A percentile compares a stretch with the other conserved stretches of the same genome.
Evolutionary conservation across 2,797 vertebrate genomes (phyloP).

Genomic region (Rhadinocentrus ornatus): DNA sequence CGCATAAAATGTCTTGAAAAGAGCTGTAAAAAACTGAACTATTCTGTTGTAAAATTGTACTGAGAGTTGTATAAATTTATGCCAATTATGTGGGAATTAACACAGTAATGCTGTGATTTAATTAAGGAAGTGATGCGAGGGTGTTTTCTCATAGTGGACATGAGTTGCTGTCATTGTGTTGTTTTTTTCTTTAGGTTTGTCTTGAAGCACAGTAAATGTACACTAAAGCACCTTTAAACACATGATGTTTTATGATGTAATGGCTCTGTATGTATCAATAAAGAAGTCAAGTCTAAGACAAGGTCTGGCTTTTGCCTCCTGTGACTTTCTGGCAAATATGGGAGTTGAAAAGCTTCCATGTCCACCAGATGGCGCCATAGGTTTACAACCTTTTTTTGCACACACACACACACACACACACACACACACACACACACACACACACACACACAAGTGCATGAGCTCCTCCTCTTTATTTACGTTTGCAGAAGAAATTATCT

Average conservation of each 20-base stretch:
- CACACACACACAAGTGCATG: background rate
- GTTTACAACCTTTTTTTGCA: constrained; percentile 22
- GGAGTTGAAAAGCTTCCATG: constrained; percentile 31
- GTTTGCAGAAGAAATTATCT: background rate
- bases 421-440: too few species aligned
- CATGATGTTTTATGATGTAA: constrained; percentile 23
- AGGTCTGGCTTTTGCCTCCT: constrained; percentile 7
- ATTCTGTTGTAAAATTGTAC: constrained; percentile 9
- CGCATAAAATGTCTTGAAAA: constrained; percentile 27
- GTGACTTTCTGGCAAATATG: background rate
- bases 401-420: too few species aligned
- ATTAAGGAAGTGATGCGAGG: background rate
- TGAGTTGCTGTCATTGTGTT: background rate
- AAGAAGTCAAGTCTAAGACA: constrained; percentile 20
- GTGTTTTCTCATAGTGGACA: background rate
- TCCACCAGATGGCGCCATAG: constrained; percentile 74
- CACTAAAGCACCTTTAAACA: constrained; percentile 41
- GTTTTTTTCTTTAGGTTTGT: constrained; percentile 13
- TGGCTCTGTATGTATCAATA: constrained; percentile 39
- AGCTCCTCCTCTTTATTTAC: background rate
- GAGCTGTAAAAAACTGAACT: background rate
- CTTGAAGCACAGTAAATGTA: constrained; percentile 39
- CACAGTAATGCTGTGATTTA: constrained; percentile 4
- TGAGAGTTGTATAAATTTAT: background rate
- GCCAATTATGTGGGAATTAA: background rate